Percentiles rank a stretch among this genome's conserved stretches.
phyloP scores from a whole-genome alignment of 2,113 vertebrate species.

The Rhynchomys soricoides region DNA sequence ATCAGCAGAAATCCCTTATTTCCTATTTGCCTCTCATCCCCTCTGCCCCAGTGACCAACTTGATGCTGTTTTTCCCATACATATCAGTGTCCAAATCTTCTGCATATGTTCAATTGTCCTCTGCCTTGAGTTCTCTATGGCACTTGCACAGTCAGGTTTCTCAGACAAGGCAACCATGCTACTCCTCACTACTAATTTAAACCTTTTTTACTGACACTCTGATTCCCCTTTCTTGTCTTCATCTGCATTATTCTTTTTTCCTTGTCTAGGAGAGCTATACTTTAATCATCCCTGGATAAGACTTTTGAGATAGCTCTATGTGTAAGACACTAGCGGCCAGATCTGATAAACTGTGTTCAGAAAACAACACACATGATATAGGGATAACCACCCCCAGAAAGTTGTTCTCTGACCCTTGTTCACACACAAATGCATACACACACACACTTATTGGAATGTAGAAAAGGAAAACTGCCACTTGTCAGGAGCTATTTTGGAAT shows the following conservation, averaged over 20 bases:
- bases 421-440: not conserved
- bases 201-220: not conserved
- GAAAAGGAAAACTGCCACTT: not conserved
- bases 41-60: fast-evolving
- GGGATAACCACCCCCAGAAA: not conserved
- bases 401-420: not conserved
- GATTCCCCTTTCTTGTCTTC: not conserved
- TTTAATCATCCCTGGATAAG: not conserved
- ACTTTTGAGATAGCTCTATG: not conserved
- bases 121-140: not conserved
- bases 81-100: not conserved
- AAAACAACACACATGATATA: not conserved
- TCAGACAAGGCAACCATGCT: not conserved
- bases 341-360: not conserved
- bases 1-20: not conserved
- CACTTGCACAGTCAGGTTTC: not conserved
- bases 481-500: not conserved
- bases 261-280: not conserved
- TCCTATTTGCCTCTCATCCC: not conserved
- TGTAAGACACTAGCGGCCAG: not conserved
- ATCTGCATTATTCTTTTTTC: not conserved
- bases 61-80: not conserved
- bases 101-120: not conserved
- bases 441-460: not conserved
- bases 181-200: not conserved